Percentiles rank a stretch among this genome's conserved stretches.
Evolutionary conservation across 1,140 invertebrate species (phyloP).

Genomic region (Arctopsyche grandis): DNA sequence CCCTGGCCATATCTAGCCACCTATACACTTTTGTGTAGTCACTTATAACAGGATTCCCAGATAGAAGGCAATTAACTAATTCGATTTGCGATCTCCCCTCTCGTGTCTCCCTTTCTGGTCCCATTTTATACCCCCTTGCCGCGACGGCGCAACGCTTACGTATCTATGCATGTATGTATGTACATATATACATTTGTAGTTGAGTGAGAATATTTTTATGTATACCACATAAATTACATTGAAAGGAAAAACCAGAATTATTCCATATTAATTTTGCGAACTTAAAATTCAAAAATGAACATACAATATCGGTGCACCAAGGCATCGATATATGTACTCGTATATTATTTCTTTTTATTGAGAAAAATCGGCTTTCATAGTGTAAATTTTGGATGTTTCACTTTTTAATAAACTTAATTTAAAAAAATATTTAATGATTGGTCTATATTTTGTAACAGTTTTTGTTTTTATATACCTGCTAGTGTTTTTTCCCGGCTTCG

Average conservation of each 20-base stretch:
- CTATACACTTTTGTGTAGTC: conserved; percentile 40
- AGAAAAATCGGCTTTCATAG: too few species aligned
- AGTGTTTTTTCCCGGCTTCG: too few species aligned
- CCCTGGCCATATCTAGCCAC: neutral
- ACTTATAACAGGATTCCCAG: conserved; percentile 50
- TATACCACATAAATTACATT: conserved; percentile 2
- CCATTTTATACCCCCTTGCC: conserved; percentile 28
- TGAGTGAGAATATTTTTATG: conserved; percentile 7
- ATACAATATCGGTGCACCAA: neutral
- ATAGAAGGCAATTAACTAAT: conserved; percentile 54
- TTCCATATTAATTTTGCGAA: too few species aligned
- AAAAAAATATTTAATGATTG: too few species aligned
- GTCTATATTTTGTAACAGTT: too few species aligned
- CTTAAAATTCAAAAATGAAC: too few species aligned
- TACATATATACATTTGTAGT: neutral
- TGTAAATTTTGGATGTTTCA: too few species aligned
- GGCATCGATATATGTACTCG: neutral
- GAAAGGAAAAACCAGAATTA: too few species aligned
- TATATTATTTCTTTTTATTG: conserved; percentile 1
- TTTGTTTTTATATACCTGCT: too few species aligned
- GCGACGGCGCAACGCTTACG: conserved; percentile 23
- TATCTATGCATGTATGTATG: neutral
- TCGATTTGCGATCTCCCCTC: conserved; percentile 51
- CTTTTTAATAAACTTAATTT: too few species aligned
- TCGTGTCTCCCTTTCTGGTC: conserved; percentile 36